These are phyloP conservation scores for Drosophila atripex DNA, from an alignment of 2,888 invertebrate genomes.

Conservation along the genomic window DNA sequence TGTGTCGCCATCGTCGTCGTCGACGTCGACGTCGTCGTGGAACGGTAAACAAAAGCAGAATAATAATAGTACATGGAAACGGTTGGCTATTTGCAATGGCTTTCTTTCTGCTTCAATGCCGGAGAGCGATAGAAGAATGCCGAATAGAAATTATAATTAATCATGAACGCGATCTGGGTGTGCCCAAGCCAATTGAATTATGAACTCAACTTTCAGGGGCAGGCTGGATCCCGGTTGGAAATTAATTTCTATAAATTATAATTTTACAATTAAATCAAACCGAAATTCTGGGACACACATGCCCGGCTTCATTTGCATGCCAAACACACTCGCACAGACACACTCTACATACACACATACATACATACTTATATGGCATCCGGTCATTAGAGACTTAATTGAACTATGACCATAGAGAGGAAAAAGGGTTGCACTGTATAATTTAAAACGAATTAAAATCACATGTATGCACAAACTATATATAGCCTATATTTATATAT, in stretches of 20 bases:
- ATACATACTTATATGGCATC: constrained; percentile 42
- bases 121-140: constrained; percentile 36
- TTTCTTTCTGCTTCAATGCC: constrained; percentile 29
- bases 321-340: constrained; percentile 3
- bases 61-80: constrained; percentile 50
- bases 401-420: constrained; percentile 68
- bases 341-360: constrained; percentile 1
- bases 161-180: constrained; percentile 27
- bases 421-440: constrained; percentile 63
- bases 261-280: constrained; percentile 26
- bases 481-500: constrained; percentile 33
- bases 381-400: constrained; percentile 74
- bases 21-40: constrained; percentile 41
- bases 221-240: constrained; percentile 14
- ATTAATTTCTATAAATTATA: constrained; percentile 31
- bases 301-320: constrained; percentile 66
- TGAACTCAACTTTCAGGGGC: constrained; percentile 5
- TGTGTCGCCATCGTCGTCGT: constrained; percentile 19
- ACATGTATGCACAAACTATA: constrained; percentile 37
- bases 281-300: constrained; percentile 10
- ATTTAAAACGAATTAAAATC: constrained; percentile 73
- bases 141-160: constrained; percentile 46
- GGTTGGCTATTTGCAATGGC: constrained; percentile 33
- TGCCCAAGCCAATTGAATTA: constrained; percentile 36
- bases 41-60: constrained; percentile 65